Base-by-base conservation (phyloP, 2,113 vertebrate species). In the Nothocercus nigrocapillus region DNA sequence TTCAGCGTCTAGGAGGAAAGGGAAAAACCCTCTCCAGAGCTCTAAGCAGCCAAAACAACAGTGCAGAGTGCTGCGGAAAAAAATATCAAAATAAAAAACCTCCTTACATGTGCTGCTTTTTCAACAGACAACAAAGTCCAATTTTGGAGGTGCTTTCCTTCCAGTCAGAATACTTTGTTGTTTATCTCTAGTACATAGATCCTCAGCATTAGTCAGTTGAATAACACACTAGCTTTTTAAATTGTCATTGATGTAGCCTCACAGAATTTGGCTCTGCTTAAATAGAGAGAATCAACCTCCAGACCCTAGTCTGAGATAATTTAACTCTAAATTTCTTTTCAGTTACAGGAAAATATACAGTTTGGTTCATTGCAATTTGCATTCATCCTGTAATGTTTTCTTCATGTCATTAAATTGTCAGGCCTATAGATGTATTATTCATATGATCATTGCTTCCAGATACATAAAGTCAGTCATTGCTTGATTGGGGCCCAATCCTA, bases 361-460 rank as follows among this genome's bases (percentile, higher is more conserved):
- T 81, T 85, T 94, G 28, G 30, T 91, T 34, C 62, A 19, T 51
- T 68, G 24, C 45, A 28, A 34, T 77, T 63, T 82, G 27, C 21
- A 54, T 78, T n/a, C 72, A 45, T 56, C 51, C 72, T 83, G 63
- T 30, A 59, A 28, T 44, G 47, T 67, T 80, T 83, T 83, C 53
- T 20, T 73, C 42, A 30, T 9, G 7, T 5, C 87, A 74, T 95
- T 88, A 96, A 80, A 94, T 81, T 68, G 54, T 93, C 59, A 88
- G 67, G 15, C 19, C 59, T 88, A 74, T 30, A 77, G 67, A 83
- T 89, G 59, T 85, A 80, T 92, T 94, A 94, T 95, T 95, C 61
- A 94, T 74, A 20, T 1, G 1, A 14, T 85, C 68, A 34, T 85
- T 85, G 38, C 64, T 93, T 74, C 45, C 75, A 94, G 94, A 85